These are phyloP conservation scores for Gnatocerus cornutus DNA, from an alignment of 2,888 invertebrate genomes.

Conservation along the genomic window DNA sequence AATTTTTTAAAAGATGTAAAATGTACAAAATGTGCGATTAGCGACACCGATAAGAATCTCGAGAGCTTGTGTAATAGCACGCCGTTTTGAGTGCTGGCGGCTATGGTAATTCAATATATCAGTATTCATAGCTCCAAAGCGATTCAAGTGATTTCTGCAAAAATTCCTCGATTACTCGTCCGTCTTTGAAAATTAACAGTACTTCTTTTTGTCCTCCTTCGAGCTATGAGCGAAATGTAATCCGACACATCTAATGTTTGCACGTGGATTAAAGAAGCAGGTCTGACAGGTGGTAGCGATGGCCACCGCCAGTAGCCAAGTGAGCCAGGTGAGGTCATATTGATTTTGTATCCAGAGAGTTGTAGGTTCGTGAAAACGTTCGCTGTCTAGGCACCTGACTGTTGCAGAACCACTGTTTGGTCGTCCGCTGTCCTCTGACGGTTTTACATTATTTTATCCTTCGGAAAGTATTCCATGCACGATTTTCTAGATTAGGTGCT, in stretches of 20 bases:
- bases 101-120: constrained; percentile 57
- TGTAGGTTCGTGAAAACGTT: constrained; percentile 50
- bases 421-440: constrained; percentile 35
- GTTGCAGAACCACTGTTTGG: constrained; percentile 29
- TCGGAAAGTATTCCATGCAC: constrained; percentile 49
- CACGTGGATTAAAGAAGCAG: constrained; percentile 41
- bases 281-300: constrained; percentile 50
- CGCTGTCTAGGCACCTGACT: constrained; percentile 51
- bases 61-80: constrained; percentile 37
- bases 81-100: constrained; percentile 52
- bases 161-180: constrained; percentile 25
- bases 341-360: constrained; percentile 56
- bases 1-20: no score
- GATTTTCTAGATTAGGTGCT: constrained; percentile 52
- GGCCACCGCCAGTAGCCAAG: constrained; percentile 49
- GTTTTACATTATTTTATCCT: constrained; percentile 27
- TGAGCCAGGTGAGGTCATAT: constrained; percentile 57
- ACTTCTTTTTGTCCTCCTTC: background rate
- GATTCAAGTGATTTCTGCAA: constrained; percentile 46
- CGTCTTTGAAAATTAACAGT: constrained; percentile 6
- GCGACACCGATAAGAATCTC: constrained; percentile 16
- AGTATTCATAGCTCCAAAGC: constrained; percentile 60
- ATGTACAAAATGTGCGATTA: constrained; percentile 22
- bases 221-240: constrained; percentile 21
- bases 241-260: constrained; percentile 41